Base-by-base conservation (phyloP, 2,888 invertebrate species). In the Darwinula stevensoni region DNA sequence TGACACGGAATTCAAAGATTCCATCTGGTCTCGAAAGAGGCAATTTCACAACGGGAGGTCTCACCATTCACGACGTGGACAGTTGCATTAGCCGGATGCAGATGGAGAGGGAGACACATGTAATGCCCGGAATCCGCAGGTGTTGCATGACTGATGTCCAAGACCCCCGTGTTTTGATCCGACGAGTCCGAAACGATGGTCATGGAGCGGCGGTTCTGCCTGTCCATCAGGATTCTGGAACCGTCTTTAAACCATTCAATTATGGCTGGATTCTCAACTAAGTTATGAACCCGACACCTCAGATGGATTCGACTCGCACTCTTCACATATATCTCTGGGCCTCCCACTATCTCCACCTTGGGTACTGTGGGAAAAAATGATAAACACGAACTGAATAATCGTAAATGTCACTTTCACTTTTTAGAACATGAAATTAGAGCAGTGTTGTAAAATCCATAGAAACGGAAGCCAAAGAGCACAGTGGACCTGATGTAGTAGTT, bases 281-380 rank as follows among this genome's bases (percentile, higher is more conserved):
- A 22, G 9, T 22, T 22, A 6, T 6, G 6, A n/a, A 22, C n/a
- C 22, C 22, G 22, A 22, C 22, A 22, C 9, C 22, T 6, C 22
- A 22, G n/a, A 22, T 22, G 6, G 22, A 22, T 6, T n/a, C 22
- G 6, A n/a, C n/a, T 22, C 9, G 6, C 22, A n/a, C 22, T 22
- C n/a, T 22, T 22, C 22, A 22, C 22, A n/a, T 22, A 22, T 6
- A 22, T 22, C 22, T 22, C 22, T n/a, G 22, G 22, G 9, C 22
- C 22, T 6, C 22, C 22, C 6, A 22, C 22, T 9, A 22, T 22
- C 22, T 22, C 9, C 6, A 22, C 22, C 6, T 22, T 6, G 22
- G 22, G 22, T 9, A 22, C 22, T 22, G 22, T 22, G n/a, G 22
- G n/a, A 22, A 22, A 22, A 22, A 22, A 9, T n/a, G n/a, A n/a